Conservation (phyloP, 2,888 invertebrate species). For the Tribolium freemani region DNA sequence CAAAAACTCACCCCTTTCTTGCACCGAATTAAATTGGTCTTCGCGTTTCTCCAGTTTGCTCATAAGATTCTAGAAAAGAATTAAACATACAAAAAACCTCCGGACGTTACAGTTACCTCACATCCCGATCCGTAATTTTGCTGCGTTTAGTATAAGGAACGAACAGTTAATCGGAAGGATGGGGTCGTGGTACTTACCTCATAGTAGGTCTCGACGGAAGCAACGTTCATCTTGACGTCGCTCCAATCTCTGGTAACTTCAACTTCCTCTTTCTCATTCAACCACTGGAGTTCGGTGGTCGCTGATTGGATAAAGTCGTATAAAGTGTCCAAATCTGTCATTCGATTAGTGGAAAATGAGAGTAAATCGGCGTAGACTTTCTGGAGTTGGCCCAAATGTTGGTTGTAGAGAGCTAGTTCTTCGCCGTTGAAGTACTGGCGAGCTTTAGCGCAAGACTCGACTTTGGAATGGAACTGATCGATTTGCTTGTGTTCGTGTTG, state of each 20-base stretch:
- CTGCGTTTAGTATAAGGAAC: conserved; percentile 49
- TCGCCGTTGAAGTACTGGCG: conserved; percentile 91
- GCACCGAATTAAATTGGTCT: conserved; percentile 94
- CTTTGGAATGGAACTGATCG: conserved; percentile 93
- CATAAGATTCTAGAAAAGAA: conserved; percentile 84
- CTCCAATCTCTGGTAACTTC: conserved; percentile 98
- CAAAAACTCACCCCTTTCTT: conserved; percentile 95
- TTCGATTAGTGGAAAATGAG: conserved; percentile 75
- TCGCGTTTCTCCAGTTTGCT: conserved; percentile 96
- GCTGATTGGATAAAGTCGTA: conserved; percentile 94
- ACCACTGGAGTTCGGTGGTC: conserved; percentile 95
- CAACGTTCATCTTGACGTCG: conserved; percentile 91
- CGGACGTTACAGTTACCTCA: conserved; percentile 58
- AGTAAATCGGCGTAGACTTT: conserved; percentile 92
- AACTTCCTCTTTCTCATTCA: conserved; percentile 95
- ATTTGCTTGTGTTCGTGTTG: conserved; percentile 94
- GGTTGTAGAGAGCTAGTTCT: conserved; percentile 91
- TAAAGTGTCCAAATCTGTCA: conserved; percentile 93
- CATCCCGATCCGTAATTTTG: conserved; percentile 62
- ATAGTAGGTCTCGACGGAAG: conserved; percentile 94
- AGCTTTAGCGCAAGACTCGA: conserved; percentile 89
- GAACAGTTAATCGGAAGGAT: background rate
- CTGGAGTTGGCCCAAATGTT: conserved; percentile 91
- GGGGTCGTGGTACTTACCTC: conserved; percentile 78
- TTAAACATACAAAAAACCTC: background rate